Percentiles rank a stretch among this genome's conserved stretches.
phyloP scores from a whole-genome alignment of 2,797 vertebrate species.

The Ctenopoma kingsleyae region DNA sequence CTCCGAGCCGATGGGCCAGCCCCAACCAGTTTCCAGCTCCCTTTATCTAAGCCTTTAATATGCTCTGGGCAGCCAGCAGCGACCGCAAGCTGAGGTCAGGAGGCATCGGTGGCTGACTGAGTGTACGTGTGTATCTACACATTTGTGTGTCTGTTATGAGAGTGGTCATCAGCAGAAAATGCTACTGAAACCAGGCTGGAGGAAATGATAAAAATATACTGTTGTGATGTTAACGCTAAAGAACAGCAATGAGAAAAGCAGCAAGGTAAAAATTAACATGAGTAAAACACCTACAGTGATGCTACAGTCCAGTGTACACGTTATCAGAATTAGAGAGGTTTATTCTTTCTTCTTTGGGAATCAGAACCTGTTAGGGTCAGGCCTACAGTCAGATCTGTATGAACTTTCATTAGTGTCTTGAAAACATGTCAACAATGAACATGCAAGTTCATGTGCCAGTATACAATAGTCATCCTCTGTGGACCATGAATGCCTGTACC shows the following conservation, averaged over 20 bases:
- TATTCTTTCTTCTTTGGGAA: not conserved
- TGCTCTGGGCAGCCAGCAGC: conserved; percentile 75
- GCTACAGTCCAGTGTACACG: not conserved
- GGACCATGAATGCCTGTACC: not conserved
- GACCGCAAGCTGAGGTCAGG: conserved; percentile 74
- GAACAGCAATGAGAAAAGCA: conserved; percentile 7
- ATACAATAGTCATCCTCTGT: not conserved
- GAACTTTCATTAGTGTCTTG: not conserved
- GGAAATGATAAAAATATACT: conserved; percentile 31
- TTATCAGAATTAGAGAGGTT: not conserved
- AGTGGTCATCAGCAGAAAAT: conserved; percentile 50
- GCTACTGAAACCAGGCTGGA: conserved; percentile 20
- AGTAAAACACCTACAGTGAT: not conserved
- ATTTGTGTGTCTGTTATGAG: conserved; percentile 23
- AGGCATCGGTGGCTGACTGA: conserved; percentile 55
- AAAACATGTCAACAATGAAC: not conserved
- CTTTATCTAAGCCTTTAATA: conserved; percentile 84
- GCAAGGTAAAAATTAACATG: not conserved
- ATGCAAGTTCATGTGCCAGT: not conserved
- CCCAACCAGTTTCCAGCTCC: conserved; percentile 73
- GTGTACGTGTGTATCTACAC: conserved; percentile 39
- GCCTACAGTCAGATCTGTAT: conserved; percentile 1
- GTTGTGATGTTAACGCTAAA: conserved; percentile 37
- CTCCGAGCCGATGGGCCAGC: conserved; percentile 75
- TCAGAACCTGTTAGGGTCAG: not conserved